Base-by-base conservation (phyloP, 2,888 invertebrate species). In the Prosopocoilus inquinatus region DNA sequence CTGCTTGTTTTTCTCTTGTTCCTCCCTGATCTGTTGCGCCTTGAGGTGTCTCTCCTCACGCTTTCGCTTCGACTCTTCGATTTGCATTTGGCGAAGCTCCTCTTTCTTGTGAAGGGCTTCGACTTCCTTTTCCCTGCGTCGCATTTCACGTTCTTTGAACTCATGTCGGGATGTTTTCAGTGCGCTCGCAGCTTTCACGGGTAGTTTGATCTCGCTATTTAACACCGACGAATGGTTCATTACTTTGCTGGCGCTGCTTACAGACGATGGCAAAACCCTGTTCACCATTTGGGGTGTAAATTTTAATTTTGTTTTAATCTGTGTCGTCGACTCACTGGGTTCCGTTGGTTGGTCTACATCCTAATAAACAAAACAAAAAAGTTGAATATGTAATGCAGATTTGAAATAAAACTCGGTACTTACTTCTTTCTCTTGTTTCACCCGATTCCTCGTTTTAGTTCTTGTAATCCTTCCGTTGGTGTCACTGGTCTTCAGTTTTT, bases 51-150 rank as follows among this genome's bases (percentile, higher is more conserved):
- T 79, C 57, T 80, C 80, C 60, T 71, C 72, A 5, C 72, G 67
- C 59, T 67, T 70, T 12, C 79, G 79, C 64, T 77, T 81, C 66
- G 83, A 84, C 63, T 79, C 77, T 59, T 86, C 86, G 2, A 78
- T 77, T 70, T 80, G 79, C 7, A 83, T 81, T 55, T 81, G 82
- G 9, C 86, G 65, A 50, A 84, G 64, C 2, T 84, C 85, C 16
- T 86, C 85, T 50, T 83, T 82, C 72, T 86, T 86, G 63, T 75
- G 78, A 50, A 78, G 70, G 0, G 81, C 82, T 50, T 83, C 83
- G 3, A 49, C 49, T 56, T 66, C 65, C 47, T 63, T 64, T 47
- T 70, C 65, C 47, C 64, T 61, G 34, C 65, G 60, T 11, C 58
- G 50, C 49, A 61, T 58, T 38, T 73, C 70, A 1, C 68, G 59